Evolutionary conservation across 2,797 vertebrate genomes (phyloP), one percentile per base, ranked within the genome.

Genomic region (Cyclura pinguis): DNA sequence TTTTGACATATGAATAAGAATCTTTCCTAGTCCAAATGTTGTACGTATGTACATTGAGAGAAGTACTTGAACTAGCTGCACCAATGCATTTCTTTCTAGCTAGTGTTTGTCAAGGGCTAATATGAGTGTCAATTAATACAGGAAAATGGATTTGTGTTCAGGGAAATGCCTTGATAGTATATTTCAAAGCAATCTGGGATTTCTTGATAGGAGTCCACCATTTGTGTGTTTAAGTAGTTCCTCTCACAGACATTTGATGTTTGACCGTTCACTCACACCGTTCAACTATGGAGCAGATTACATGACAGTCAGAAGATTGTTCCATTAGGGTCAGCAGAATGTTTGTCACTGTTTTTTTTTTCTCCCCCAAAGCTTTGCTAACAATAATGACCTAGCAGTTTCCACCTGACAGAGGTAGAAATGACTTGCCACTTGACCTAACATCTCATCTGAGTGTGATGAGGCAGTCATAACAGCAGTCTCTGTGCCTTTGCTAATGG

Each of bases 401-500:
- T 90, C 84, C 84, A 86, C 22, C 16, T 74, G 47, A 81, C 4
- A 27, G 64, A 83, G 9, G 62, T 18, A 42, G 50, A 81, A 13
- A 59, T 55, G 67, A 73, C 27, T 86, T 32, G 67, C 86, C 89
- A 82, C 55, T 74, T 90, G 84, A 86, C 52, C 62, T 32, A 69
- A 6, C 42, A 47, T 76, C 24, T 78, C 47, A 55, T 64, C 35
- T 20, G n/a, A 80, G 13, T 14, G 32, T 35, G 24, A 55, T 72
- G 35, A 47, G 50, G 29, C 16, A 80, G 67, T 80, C 67, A 80
- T 73, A 42, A 85, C 32, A 22, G 72, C 73, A 77, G 42, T 14
- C 47, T 47, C 47, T 27, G 13, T 47, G 29, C 82, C 59, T 9
- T 10, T 82, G 18, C 72, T 88, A 52, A 47, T 16, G 16, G 80